Evolutionary conservation across 1,140 invertebrate genomes (phyloP).

Genomic region (Leptinotarsa lineolata): DNA sequence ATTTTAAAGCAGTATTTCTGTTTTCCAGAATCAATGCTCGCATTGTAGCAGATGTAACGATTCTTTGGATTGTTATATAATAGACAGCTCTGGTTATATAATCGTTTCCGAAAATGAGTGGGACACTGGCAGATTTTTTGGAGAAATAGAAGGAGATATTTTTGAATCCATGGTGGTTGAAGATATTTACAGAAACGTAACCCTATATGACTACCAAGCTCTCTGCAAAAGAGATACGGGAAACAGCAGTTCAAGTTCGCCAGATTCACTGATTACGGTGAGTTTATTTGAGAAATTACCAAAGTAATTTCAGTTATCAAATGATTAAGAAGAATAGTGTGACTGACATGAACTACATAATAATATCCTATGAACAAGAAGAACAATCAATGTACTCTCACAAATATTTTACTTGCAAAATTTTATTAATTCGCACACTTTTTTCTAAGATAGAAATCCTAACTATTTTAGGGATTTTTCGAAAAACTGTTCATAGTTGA

Average conservation of each 20-base stretch:
- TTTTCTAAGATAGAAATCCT: too few relatives aligned
- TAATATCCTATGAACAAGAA: too few relatives aligned
- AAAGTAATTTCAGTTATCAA: too few relatives aligned
- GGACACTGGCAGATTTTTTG: constrained; percentile 83
- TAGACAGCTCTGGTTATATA: constrained; percentile 91
- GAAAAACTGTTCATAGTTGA: too few relatives aligned
- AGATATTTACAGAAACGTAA: constrained; percentile 74
- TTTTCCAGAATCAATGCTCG: constrained; percentile 57
- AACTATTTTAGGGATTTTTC: too few relatives aligned
- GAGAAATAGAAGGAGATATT: constrained; percentile 77
- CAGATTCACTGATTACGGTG: constrained; percentile 49
- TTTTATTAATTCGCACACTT: too few relatives aligned
- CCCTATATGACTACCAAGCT: constrained; percentile 86
- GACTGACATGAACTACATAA: too few relatives aligned
- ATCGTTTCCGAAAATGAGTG: constrained; percentile 67
- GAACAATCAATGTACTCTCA: too few relatives aligned
- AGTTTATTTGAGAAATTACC: constrained; percentile 36
- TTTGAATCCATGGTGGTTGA: constrained; percentile 77
- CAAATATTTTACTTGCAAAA: too few relatives aligned
- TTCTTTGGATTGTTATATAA: constrained; percentile 77
- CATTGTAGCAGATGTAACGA: constrained; percentile 62
- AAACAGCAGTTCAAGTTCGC: constrained; percentile 2
- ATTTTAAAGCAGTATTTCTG: background rate
- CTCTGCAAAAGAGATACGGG: constrained; percentile 62
- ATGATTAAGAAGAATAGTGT: too few relatives aligned